phyloP scores from a whole-genome alignment of 1,140 invertebrate genomes.

The Microvelia longipes region DNA sequence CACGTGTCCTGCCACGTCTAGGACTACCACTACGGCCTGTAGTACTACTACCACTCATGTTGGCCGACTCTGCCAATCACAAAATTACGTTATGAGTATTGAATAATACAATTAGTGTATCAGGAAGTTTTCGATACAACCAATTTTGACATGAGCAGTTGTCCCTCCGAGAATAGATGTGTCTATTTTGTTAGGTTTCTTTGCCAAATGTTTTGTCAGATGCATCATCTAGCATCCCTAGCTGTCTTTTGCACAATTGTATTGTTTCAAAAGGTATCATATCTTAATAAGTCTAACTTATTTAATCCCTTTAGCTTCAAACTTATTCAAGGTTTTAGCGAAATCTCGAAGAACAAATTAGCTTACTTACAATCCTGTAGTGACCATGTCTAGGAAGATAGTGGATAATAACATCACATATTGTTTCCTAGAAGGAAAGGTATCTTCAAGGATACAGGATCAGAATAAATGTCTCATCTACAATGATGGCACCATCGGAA shows the following conservation, averaged over 20 bases:
- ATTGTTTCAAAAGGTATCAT: no score
- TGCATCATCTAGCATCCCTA: neutral
- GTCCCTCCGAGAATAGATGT: neutral
- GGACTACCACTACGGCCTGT: neutral
- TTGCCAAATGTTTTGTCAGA: neutral
- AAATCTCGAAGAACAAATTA: no score
- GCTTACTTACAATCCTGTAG: no score
- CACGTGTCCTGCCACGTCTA: slow-evolving; percentile 1
- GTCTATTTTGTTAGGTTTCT: neutral
- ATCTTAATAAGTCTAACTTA: no score
- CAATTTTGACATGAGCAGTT: neutral
- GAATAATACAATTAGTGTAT: neutral
- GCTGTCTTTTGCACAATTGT: neutral
- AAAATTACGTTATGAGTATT: neutral
- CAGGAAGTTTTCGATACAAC: neutral
- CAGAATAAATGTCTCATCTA: no score
- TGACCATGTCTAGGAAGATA: no score
- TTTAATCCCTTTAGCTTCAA: no score
- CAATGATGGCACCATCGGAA: no score
- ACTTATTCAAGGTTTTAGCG: no score
- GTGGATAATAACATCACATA: no score
- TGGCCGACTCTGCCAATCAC: neutral
- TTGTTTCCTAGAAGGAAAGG: no score
- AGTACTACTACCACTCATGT: neutral
- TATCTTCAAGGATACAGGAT: no score